Evolutionary conservation across 2,797 vertebrate genomes (phyloP), one percentile per base, ranked within the genome.

Genomic region (Salarias fasciatus): DNA sequence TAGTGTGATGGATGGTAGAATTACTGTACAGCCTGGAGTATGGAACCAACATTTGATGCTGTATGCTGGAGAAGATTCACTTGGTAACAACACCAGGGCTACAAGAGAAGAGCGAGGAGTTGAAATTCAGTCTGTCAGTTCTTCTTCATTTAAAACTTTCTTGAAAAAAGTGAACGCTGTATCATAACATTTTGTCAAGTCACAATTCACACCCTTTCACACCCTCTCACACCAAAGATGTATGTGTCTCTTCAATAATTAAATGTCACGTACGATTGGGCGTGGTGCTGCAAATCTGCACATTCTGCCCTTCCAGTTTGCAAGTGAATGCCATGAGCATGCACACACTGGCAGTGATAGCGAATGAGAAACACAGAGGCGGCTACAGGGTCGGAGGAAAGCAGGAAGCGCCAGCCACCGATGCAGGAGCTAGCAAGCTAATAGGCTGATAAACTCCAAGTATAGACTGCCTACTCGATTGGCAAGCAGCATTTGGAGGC

Each of bases 391-490:
- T 41, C 53, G 69, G 62, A 44, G 36, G 50, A 43, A 35, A 35
- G 4, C 51, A 47, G 47, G 54, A 53, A 29, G 75, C 80, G 69
- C 49, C 9, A 11, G 57, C 62, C 69, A 50, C 43, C 29, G 55
- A 60, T 69, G 77, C 53, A 73, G 66, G 12, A 46, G 64, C 69
- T 71, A 71, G 67, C 64, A 4, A 80, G 79, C 84, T 88, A 77
- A 91, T 86, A 76, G 69, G 77, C 85, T 88, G 91, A 91, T 91
- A 88, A 91, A 92, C 77, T 90, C 81, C 86, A 88, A 86, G 74
- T 89, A 85, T 87, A 91, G 88, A 74, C 74, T 24, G 57, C 11
- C 46, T 79, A 45, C 46, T 53, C 56, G 74, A 24, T 73, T 72
- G 69, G 77, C 82, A 77, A 56, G 79, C 62, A 72, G 78, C 82